Evolutionary conservation across 2,888 invertebrate species (phyloP), one percentile per base, ranked within the genome.

Genomic region (Tenthredo mesomela): DNA sequence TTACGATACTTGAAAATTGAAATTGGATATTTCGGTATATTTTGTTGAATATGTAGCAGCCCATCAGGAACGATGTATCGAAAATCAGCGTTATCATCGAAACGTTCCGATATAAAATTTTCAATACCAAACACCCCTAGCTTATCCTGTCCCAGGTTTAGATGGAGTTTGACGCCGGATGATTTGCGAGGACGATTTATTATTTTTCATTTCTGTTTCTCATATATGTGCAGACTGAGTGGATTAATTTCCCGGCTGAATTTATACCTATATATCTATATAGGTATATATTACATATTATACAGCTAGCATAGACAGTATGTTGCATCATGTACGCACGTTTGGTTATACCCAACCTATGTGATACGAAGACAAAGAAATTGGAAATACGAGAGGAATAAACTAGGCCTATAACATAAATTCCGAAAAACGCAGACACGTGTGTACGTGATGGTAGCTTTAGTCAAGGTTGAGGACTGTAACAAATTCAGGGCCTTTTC

Each of bases 101-200:
- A 61, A 61, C 29, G 61, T 61, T 37, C 15, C 37, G 80, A n/a
- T 80, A n/a, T 61, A 80, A 80, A 80, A 80, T 80, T 80, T 80
- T 80, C 80, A 80, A 61, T 80, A 50, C 58, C 80, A 61, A 80
- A 80, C 40, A 61, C 80, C 58, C 40, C 80, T 21, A n/a, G 80
- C 61, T 61, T 77, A 77, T 77, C 77, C 29, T n/a, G 50, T 47
- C 15, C 50, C 18, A 29, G 18, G 50, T 33, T 77, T 47, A 54
- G 47, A 77, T 47, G 47, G 25, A 54, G 50, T 77, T 77, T 77
- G 77, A 77, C 77, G 33, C 18, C 33, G 54, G 3, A 77, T 77
- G 77, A 77, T 77, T 77, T 54, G 50, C 77, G 77, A 54, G 29
- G 54, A 77, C 50, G 77, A 77, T 77, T 77, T 77, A 77, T 77